Evolutionary conservation across 2,797 vertebrate species (phyloP).

Genomic region (Apogon talboti): DNA sequence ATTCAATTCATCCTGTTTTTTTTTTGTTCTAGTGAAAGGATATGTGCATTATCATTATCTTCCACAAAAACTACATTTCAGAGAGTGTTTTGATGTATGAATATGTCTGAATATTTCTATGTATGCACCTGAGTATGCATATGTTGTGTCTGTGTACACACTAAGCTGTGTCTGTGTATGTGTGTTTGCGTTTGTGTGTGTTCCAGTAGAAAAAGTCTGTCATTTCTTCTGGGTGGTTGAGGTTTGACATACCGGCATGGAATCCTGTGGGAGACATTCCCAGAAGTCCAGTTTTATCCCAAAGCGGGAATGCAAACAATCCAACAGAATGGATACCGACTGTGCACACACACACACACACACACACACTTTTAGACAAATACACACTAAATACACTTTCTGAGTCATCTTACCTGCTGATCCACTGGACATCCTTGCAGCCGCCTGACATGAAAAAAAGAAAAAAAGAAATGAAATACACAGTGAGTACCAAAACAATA

Average conservation of each 20-base stretch:
- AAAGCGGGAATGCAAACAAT: slow-evolving; percentile 70
- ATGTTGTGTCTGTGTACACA: slow-evolving; percentile 28
- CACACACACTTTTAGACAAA: slow-evolving; percentile 17
- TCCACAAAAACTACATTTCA: slow-evolving; percentile 17
- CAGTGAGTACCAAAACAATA: slow-evolving; percentile 33
- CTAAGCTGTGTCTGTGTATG: slow-evolving; percentile 4
- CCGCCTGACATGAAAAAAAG: slow-evolving; percentile 62
- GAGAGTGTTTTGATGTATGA: slow-evolving; percentile 31
- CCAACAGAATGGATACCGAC: slow-evolving; percentile 45
- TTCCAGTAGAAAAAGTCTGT: slow-evolving; percentile 56
- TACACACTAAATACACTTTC: slow-evolving; percentile 1
- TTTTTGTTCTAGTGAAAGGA: slow-evolving; percentile 10
- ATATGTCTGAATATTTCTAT: slow-evolving; percentile 34
- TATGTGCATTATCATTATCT: slow-evolving; percentile 23
- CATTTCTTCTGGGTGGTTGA: slow-evolving; percentile 72
- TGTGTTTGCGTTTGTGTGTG: slow-evolving; percentile 32
- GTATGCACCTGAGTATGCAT: slow-evolving; percentile 39
- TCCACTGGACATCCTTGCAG: slow-evolving; percentile 66
- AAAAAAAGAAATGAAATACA: slow-evolving; percentile 34
- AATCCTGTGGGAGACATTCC: slow-evolving; percentile 73
- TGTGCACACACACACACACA: slow-evolving; percentile 19
- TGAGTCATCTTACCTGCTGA: slow-evolving; percentile 74
- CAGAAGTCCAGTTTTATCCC: slow-evolving; percentile 77
- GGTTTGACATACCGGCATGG: slow-evolving; percentile 60
- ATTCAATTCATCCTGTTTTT: no score